Conservation (phyloP, 2,113 vertebrate genomes). For the Mobula hypostoma region DNA sequence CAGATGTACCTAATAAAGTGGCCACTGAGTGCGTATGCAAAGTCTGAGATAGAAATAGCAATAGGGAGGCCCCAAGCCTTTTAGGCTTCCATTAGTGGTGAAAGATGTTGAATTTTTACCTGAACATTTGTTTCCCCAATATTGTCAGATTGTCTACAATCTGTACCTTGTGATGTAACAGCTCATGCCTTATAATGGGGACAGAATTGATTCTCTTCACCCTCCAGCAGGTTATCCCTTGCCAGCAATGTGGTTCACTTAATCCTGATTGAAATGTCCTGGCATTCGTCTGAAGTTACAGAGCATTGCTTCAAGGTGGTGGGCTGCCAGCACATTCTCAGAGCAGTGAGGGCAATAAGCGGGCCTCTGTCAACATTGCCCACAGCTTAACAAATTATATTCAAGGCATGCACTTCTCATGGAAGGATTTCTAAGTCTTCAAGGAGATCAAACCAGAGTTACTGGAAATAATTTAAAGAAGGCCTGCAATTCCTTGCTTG, state of each 20-base stretch:
- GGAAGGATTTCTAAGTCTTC: background rate
- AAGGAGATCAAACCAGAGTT: background rate
- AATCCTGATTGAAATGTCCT: background rate
- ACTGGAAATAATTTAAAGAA: slow-evolving; percentile 26
- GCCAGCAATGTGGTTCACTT: background rate
- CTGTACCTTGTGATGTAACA: background rate
- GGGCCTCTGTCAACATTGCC: background rate
- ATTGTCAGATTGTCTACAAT: background rate
- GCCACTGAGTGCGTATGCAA: background rate
- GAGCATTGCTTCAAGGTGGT: background rate
- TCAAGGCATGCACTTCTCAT: background rate
- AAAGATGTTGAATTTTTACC: background rate
- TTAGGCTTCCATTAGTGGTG: too few species aligned
- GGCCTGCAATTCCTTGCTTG: background rate
- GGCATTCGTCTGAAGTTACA: background rate
- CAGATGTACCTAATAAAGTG: too few species aligned
- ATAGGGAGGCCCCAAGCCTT: too few species aligned
- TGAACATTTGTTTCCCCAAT: background rate
- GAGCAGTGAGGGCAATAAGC: background rate
- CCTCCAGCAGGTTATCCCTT: background rate
- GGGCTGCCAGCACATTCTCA: background rate
- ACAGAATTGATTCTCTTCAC: background rate
- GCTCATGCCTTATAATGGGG: background rate
- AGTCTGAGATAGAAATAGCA: background rate
- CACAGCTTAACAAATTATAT: background rate